Evolutionary conservation across 2,888 invertebrate species (phyloP).

Genomic region (Eupithecia centaureata): DNA sequence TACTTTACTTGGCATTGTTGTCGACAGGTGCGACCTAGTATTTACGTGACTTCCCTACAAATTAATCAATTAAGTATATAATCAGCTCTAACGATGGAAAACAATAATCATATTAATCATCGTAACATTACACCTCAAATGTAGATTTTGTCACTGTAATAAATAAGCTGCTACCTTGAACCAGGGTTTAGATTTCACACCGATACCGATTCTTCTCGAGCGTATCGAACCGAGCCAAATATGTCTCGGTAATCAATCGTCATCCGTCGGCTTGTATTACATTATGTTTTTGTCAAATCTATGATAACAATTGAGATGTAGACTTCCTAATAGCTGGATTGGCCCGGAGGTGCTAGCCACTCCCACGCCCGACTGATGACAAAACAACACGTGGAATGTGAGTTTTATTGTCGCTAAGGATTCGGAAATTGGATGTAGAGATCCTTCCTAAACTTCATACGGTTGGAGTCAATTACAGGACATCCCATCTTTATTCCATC

Average conservation of each 20-base stretch:
- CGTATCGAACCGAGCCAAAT: slow-evolving; percentile 75
- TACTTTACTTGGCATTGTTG: slow-evolving; percentile 72
- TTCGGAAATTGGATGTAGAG: slow-evolving; percentile 23
- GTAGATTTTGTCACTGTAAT: slow-evolving; percentile 60
- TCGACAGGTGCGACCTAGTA: slow-evolving; percentile 72
- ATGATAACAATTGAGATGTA: slow-evolving; percentile 60
- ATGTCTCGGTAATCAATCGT: slow-evolving; percentile 73
- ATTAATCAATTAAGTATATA: slow-evolving; percentile 51
- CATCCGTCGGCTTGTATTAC: slow-evolving; percentile 67
- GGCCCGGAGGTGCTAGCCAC: slow-evolving; percentile 46
- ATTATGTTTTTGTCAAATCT: slow-evolving; percentile 60
- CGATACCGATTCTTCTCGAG: slow-evolving; percentile 69
- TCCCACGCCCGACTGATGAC: slow-evolving; percentile 54
- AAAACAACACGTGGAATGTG: slow-evolving; percentile 46
- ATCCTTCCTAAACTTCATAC: slow-evolving; percentile 36
- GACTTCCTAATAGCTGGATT: slow-evolving; percentile 45
- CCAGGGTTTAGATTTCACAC: slow-evolving; percentile 72
- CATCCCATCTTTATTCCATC: slow-evolving; percentile 49
- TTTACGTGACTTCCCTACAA: slow-evolving; percentile 68
- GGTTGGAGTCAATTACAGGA: slow-evolving; percentile 41
- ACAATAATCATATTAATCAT: slow-evolving; percentile 41
- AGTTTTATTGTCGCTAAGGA: slow-evolving; percentile 32
- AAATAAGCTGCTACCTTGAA: slow-evolving; percentile 74
- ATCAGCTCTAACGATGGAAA: slow-evolving; percentile 41
- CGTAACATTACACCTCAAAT: slow-evolving; percentile 44